A percentile compares a stretch with the other conserved stretches of the same genome.
These are phyloP conservation scores for Nesometra sesokonis DNA, from an alignment of 35 echinoderm and acorn worm genomes.

Conservation along the genomic window DNA sequence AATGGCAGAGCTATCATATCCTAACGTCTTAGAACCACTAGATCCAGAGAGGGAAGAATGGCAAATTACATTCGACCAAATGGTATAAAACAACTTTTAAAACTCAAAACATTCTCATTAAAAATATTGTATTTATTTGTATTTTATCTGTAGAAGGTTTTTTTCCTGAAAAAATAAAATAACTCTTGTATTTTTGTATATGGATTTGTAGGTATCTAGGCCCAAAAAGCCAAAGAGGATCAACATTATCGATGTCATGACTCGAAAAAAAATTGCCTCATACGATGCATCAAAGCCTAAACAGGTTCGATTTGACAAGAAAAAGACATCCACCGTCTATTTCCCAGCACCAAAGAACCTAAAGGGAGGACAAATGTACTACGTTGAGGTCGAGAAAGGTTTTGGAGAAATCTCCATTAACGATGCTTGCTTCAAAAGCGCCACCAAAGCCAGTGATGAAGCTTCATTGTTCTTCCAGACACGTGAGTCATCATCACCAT, in stretches of 20 bases:
- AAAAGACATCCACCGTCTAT: neutral
- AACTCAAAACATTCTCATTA: too few species aligned
- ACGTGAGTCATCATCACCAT: neutral
- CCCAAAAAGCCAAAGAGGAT: neutral
- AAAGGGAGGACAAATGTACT: neutral
- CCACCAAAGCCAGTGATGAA: neutral
- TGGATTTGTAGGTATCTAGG: neutral
- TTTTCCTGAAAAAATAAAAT: too few species aligned
- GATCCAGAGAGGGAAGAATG: neutral
- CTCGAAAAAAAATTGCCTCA: neutral
- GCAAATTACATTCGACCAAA: neutral
- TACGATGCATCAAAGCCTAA: neutral
- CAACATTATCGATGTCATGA: neutral
- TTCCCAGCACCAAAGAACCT: neutral
- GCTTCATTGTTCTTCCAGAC: neutral
- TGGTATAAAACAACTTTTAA: neutral
- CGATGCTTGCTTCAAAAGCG: neutral
- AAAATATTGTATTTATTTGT: too few species aligned
- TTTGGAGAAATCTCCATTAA: neutral
- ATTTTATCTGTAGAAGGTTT: too few species aligned
- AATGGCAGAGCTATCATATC: neutral
- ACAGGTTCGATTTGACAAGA: neutral
- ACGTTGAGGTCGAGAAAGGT: neutral
- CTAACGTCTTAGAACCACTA: neutral
- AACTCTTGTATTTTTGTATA: too few species aligned